Evolutionary conservation across 2,797 vertebrate genomes (phyloP).

Genomic region (Tragopan temminckii): DNA sequence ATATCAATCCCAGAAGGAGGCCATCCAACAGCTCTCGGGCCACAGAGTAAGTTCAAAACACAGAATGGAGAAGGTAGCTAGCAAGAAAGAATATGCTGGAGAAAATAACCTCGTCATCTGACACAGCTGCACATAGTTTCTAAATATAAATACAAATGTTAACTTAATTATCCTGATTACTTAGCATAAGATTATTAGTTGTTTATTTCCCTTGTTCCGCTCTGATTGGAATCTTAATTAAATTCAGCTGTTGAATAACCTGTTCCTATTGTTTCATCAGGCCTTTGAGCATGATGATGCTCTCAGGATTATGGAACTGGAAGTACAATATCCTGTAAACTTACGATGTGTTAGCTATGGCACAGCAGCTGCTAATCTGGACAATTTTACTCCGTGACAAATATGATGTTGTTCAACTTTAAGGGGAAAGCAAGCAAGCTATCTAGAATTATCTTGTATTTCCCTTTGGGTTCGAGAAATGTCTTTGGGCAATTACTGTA

Average conservation of each 20-base stretch:
- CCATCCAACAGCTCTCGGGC: not conserved
- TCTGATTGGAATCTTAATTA: not conserved
- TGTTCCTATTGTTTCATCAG: not conserved
- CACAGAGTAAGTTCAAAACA: no score
- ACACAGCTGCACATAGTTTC: not conserved
- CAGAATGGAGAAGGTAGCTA: not conserved
- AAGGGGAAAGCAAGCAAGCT: not conserved
- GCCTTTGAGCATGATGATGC: not conserved
- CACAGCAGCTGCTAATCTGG: not conserved
- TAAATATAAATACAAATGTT: not conserved
- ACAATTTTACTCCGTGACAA: not conserved
- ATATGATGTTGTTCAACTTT: rapidly evolving
- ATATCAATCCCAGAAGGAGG: not conserved
- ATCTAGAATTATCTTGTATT: not conserved
- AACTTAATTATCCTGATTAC: not conserved
- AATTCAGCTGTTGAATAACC: not conserved
- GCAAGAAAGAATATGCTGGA: no score
- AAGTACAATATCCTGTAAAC: not conserved
- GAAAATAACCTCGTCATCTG: not conserved
- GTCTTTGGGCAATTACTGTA: not conserved
- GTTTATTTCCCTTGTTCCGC: not conserved
- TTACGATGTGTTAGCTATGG: not conserved
- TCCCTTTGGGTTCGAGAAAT: not conserved
- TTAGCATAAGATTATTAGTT: not conserved
- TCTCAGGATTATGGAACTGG: not conserved